phyloP scores from a whole-genome alignment of 2,888 invertebrate species.

The Yponomeuta plumbellus region DNA sequence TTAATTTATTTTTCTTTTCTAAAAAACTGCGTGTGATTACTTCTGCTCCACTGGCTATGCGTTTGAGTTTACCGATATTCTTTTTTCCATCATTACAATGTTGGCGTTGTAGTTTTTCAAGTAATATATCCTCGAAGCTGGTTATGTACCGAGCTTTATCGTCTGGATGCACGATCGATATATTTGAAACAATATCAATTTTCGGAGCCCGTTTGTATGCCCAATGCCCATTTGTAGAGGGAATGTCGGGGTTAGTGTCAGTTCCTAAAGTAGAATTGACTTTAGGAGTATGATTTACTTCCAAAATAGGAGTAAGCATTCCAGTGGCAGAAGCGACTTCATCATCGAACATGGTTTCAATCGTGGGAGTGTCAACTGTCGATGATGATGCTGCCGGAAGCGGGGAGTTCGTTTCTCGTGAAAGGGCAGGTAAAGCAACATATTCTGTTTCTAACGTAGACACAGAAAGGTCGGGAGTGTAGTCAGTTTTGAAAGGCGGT shows the following conservation, averaged over 20 bases:
- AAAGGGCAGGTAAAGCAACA: background rate
- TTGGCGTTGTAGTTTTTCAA: background rate
- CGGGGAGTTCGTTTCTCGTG: background rate
- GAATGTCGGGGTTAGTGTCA: background rate
- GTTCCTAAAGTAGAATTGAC: background rate
- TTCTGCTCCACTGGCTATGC: constrained; percentile 3
- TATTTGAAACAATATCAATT: constrained; percentile 2
- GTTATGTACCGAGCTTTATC: background rate
- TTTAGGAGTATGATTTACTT: background rate
- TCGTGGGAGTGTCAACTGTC: background rate
- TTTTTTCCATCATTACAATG: constrained; percentile 3
- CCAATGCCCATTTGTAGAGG: background rate
- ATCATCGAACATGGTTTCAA: background rate
- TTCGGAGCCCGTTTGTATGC: background rate
- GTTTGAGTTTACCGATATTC: constrained; percentile 4
- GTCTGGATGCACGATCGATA: background rate
- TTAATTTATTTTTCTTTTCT: constrained; percentile 2
- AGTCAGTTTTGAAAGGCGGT: background rate
- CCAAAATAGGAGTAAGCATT: background rate
- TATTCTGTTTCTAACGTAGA: background rate
- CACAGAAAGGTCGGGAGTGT: background rate
- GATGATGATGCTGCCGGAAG: constrained; percentile 1
- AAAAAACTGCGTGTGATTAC: constrained; percentile 1
- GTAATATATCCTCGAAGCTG: background rate
- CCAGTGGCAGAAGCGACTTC: background rate